These are phyloP conservation scores for Pelosia muscerda DNA, from an alignment of 2,888 invertebrate species.

Conservation along the genomic window DNA sequence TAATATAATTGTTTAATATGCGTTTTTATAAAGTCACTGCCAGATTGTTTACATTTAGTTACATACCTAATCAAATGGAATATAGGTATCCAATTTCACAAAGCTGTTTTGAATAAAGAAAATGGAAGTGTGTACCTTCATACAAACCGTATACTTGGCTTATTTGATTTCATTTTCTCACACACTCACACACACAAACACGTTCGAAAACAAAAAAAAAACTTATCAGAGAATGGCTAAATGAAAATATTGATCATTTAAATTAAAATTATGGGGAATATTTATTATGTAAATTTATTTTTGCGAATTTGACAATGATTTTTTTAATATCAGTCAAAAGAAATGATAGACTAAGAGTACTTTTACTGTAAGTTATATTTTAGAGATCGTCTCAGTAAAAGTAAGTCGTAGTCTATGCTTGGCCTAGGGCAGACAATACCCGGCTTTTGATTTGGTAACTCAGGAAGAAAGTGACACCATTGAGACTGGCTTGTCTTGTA, in stretches of 20 bases:
- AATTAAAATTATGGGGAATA: not conserved
- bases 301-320: not conserved
- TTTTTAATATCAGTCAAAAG: not conserved
- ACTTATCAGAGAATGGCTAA: conserved; percentile 11
- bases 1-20: no score
- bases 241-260: conserved; percentile 11
- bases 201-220: not conserved
- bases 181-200: not conserved
- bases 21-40: no score
- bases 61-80: no score
- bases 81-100: conserved; percentile 27
- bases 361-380: not conserved
- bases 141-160: not conserved
- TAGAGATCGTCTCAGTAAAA: conserved; percentile 14
- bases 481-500: not conserved
- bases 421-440: not conserved
- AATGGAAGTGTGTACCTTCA: not conserved
- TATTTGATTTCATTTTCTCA: not conserved
- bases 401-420: not conserved
- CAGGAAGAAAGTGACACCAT: not conserved
- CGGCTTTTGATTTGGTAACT: not conserved
- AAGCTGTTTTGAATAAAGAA: not conserved
- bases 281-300: not conserved
- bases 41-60: no score
- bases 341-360: not conserved